Evolutionary conservation across 2,888 invertebrate genomes (phyloP).

Genomic region (Phymatocera aterrima): DNA sequence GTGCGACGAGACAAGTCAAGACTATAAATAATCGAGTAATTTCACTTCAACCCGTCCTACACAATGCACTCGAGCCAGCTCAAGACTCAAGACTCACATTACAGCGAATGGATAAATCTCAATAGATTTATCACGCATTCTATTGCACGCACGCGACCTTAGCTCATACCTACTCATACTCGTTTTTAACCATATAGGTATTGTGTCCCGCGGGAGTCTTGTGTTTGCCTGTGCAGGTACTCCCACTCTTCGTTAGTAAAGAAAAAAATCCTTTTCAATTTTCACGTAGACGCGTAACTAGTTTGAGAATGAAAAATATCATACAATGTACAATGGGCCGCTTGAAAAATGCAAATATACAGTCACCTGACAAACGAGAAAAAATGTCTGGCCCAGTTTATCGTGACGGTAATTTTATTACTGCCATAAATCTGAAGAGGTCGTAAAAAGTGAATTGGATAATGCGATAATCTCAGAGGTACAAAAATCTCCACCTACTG

Average conservation of each 20-base stretch:
- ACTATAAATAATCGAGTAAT: constrained; percentile 43
- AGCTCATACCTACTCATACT: constrained; percentile 13
- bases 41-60: constrained; percentile 39
- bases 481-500: too few species aligned
- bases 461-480: too few species aligned
- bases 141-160: constrained; percentile 19
- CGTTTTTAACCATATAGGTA: background rate
- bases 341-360: background rate
- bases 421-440: background rate
- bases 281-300: background rate
- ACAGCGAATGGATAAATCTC: constrained; percentile 42
- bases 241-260: background rate
- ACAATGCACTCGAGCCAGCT: constrained; percentile 9
- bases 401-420: background rate
- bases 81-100: background rate
- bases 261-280: constrained; percentile 7
- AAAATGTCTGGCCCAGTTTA: background rate
- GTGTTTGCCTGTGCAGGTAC: background rate
- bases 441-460: background rate
- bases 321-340: background rate
- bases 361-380: background rate
- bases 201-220: background rate
- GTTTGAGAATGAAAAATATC: background rate
- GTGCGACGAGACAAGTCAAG: constrained; percentile 24
- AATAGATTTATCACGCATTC: constrained; percentile 29